These are phyloP conservation scores for Silurus meridionalis DNA, from an alignment of 2,113 vertebrate genomes.

Conservation along the genomic window DNA sequence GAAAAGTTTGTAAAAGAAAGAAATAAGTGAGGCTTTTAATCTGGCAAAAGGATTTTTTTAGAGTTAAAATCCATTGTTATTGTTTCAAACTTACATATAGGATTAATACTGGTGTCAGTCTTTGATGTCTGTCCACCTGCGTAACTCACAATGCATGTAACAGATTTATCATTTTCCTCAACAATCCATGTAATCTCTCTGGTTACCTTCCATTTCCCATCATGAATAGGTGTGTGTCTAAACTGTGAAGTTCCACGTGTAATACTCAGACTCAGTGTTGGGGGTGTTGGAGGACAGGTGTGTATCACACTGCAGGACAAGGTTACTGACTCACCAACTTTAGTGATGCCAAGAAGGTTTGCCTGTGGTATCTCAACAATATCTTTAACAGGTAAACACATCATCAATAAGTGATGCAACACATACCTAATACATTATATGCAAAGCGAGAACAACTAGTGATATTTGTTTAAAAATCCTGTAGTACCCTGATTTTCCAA, in stretches of 20 bases:
- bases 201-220: constrained; percentile 23
- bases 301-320: constrained; percentile 37
- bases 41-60: not conserved
- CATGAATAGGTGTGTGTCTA: constrained; percentile 7
- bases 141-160: constrained; percentile 11
- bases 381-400: constrained; percentile 10
- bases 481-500: not conserved
- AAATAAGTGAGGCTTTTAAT: not conserved
- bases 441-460: not conserved
- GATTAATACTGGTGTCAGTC: constrained; percentile 11
- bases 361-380: constrained; percentile 9
- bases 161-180: constrained; percentile 19
- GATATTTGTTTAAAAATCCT: not conserved
- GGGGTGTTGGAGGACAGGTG: constrained; percentile 26
- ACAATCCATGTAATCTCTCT: constrained; percentile 1
- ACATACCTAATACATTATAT: not conserved
- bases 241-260: not conserved
- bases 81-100: constrained; percentile 25
- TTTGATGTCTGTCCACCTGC: constrained; percentile 14
- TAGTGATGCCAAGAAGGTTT: not conserved
- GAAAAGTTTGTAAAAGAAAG: not conserved
- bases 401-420: not conserved
- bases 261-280: constrained; percentile 8
- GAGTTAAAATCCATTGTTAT: not conserved
- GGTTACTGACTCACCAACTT: constrained; percentile 20